phyloP scores from a whole-genome alignment of 2,888 invertebrate genomes.

The Eurytoma adleriae region DNA sequence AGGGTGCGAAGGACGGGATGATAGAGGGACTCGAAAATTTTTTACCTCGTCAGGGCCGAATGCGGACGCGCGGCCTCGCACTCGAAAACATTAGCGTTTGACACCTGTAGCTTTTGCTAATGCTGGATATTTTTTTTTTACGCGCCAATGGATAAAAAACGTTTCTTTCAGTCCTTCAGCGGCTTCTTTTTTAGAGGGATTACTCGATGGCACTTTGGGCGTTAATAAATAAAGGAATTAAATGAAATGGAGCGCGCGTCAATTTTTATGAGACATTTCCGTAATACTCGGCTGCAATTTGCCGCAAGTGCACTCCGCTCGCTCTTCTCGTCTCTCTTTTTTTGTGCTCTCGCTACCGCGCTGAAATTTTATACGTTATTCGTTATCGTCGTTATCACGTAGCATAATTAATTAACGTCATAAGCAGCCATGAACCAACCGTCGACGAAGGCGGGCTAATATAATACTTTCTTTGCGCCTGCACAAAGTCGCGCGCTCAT shows the following conservation, averaged over 20 bases:
- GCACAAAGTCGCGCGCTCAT: slow-evolving; percentile 15
- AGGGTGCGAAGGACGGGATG: background rate
- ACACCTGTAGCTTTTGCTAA: slow-evolving; percentile 1
- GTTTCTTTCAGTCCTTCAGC: too few relatives aligned
- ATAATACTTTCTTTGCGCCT: slow-evolving; percentile 37
- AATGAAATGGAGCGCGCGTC: too few relatives aligned
- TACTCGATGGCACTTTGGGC: too few relatives aligned
- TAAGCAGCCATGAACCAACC: background rate
- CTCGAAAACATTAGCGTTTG: slow-evolving; percentile 4
- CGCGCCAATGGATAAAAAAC: too few relatives aligned
- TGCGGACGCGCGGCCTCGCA: background rate
- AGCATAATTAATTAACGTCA: slow-evolving; percentile 54
- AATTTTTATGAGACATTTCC: too few relatives aligned
- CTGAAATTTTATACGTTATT: slow-evolving; percentile 46
- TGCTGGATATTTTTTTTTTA: too few relatives aligned
- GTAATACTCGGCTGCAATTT: background rate
- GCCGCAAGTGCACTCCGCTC: background rate
- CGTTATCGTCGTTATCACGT: slow-evolving; percentile 37
- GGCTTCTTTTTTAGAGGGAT: too few relatives aligned
- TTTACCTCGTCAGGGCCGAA: background rate
- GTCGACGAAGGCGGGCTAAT: slow-evolving; percentile 10
- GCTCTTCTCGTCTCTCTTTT: slow-evolving; percentile 13
- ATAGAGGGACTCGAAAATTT: background rate
- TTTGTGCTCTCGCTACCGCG: background rate
- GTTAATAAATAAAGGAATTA: too few relatives aligned